These are phyloP conservation scores for Benitochromis conjunctus DNA, from an alignment of 2,113 vertebrate species.

Conservation along the genomic window DNA sequence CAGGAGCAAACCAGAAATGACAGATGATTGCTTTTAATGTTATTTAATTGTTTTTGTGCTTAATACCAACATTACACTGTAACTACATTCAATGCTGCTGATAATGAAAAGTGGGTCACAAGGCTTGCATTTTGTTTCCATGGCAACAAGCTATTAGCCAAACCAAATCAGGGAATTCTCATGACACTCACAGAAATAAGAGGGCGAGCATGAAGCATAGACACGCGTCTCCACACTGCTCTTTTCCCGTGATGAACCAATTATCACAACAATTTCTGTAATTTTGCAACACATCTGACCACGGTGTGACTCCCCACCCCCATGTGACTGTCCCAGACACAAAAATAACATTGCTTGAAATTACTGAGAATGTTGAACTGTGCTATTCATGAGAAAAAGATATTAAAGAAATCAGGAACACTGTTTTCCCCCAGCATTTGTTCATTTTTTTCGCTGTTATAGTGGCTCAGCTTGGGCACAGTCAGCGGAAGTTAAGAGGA, in stretches of 20 bases:
- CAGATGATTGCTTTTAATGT: not conserved
- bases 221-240: not conserved
- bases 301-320: not conserved
- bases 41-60: not conserved
- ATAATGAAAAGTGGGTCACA: conserved; percentile 5
- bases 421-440: not conserved
- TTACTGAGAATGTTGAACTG: not conserved
- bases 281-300: not conserved
- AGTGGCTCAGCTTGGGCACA: not conserved
- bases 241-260: not conserved
- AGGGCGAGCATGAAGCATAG: not conserved
- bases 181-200: not conserved
- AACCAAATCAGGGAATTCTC: not conserved
- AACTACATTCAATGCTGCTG: not conserved
- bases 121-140: conserved; percentile 1
- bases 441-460: not conserved
- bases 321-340: conserved; percentile 3
- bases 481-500: not conserved
- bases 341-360: not conserved
- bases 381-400: not conserved
- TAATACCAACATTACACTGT: not conserved
- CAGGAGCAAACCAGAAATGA: not conserved
- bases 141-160: not conserved
- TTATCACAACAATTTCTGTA: not conserved
- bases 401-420: not conserved